phyloP scores from a whole-genome alignment of 1,140 invertebrate species.

The Alviniconcha marisindica region DNA sequence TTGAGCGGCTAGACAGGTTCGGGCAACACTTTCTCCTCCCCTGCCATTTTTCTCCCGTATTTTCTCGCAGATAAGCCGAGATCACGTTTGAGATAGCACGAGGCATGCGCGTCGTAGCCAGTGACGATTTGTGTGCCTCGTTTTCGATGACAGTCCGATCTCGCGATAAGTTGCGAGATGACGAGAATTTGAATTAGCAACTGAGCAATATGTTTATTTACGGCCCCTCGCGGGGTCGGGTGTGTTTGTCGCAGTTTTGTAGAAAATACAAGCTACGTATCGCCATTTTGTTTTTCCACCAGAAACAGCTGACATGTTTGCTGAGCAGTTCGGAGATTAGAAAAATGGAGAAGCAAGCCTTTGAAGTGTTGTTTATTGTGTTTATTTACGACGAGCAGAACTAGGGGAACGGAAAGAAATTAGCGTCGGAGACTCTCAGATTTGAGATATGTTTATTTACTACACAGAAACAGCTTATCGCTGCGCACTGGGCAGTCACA shows the following conservation, averaged over 20 bases:
- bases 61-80: slow-evolving; percentile 40
- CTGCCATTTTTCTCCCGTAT: slow-evolving; percentile 32
- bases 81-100: slow-evolving; percentile 37
- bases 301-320: background rate
- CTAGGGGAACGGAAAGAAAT: slow-evolving; percentile 17
- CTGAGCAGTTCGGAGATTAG: background rate
- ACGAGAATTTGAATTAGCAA: slow-evolving; percentile 43
- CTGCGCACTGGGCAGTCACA: background rate
- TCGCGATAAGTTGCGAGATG: slow-evolving; percentile 36
- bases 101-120: slow-evolving; percentile 33
- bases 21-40: slow-evolving; percentile 10
- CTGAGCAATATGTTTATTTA: slow-evolving; percentile 43
- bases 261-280: background rate
- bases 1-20: slow-evolving; percentile 25
- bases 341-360: background rate
- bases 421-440: slow-evolving; percentile 27
- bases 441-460: slow-evolving; percentile 37
- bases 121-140: slow-evolving; percentile 42
- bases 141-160: slow-evolving; percentile 40
- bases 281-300: background rate
- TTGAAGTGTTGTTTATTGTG: slow-evolving; percentile 39
- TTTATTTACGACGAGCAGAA: slow-evolving; percentile 25
- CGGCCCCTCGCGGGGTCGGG: background rate
- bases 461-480: background rate
- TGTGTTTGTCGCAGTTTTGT: too few species aligned